These are phyloP conservation scores for Rhinoptilus africanus DNA, from an alignment of 2,113 vertebrate genomes.

Conservation along the genomic window DNA sequence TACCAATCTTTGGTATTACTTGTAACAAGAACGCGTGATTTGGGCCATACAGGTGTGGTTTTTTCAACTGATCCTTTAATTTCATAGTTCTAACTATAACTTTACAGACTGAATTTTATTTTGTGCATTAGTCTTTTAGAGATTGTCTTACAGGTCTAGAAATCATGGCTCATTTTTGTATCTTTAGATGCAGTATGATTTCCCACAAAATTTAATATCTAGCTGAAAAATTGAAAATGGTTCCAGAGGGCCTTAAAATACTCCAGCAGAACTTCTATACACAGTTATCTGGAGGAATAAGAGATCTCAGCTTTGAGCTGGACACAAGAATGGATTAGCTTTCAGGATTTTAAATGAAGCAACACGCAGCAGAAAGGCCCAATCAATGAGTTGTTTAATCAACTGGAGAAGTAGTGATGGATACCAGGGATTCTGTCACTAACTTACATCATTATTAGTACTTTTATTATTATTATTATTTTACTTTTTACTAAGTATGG, in stretches of 20 bases:
- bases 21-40: neutral
- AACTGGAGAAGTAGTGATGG: neutral
- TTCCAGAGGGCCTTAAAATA: neutral
- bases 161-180: neutral
- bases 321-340: neutral
- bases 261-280: neutral
- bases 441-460: neutral
- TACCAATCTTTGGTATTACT: neutral
- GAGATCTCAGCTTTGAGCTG: neutral
- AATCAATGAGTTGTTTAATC: conserved; percentile 22
- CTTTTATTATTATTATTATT: neutral
- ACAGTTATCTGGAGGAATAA: neutral
- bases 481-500: neutral
- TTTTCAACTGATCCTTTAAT: neutral
- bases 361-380: neutral
- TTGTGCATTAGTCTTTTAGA: neutral
- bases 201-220: neutral
- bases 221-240: neutral
- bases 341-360: conserved; percentile 33
- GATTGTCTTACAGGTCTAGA: neutral
- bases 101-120: neutral
- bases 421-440: neutral
- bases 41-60: neutral
- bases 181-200: neutral
- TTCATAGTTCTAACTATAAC: neutral